These are phyloP conservation scores for Argentina silus DNA, from an alignment of 2,797 vertebrate species.

Conservation along the genomic window DNA sequence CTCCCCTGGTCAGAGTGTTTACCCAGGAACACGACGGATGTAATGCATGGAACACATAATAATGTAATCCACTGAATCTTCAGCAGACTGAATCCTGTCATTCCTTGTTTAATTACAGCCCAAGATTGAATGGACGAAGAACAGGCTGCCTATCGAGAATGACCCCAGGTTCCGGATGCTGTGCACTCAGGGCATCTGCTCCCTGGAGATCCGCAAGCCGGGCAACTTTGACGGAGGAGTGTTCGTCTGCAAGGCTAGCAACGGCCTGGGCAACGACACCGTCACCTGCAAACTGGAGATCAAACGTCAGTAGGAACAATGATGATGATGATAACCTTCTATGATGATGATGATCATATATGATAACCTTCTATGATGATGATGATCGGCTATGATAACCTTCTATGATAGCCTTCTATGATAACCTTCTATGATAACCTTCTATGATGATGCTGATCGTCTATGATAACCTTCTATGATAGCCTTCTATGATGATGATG, in stretches of 20 bases:
- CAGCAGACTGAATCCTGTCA: neutral
- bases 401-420: too few relatives aligned
- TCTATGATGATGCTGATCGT: neutral
- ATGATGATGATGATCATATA: neutral
- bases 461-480: too few relatives aligned
- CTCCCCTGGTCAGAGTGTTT: too few relatives aligned
- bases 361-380: neutral
- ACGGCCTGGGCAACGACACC: slow-evolving; percentile 83
- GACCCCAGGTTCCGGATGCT: slow-evolving; percentile 91
- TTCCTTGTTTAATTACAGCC: slow-evolving; percentile 74
- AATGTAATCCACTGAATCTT: too few relatives aligned
- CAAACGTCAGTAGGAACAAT: slow-evolving; percentile 83
- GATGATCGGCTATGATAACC: neutral
- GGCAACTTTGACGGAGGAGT: slow-evolving; percentile 90
- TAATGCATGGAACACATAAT: too few relatives aligned
- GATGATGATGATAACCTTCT: too few relatives aligned
- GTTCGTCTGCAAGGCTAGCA: slow-evolving; percentile 91
- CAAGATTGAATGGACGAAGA: slow-evolving; percentile 94
- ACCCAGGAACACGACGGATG: too few relatives aligned
- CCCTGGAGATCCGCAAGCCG: slow-evolving; percentile 95
- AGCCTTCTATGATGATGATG: neutral
- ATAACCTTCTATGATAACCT: too few relatives aligned
- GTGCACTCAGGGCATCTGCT: slow-evolving; percentile 91
- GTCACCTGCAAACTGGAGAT: slow-evolving; percentile 92
- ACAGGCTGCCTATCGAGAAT: slow-evolving; percentile 91